phyloP scores from a whole-genome alignment of 92 coral and sea anemone genomes.

The Palythoa caribaeorum region DNA sequence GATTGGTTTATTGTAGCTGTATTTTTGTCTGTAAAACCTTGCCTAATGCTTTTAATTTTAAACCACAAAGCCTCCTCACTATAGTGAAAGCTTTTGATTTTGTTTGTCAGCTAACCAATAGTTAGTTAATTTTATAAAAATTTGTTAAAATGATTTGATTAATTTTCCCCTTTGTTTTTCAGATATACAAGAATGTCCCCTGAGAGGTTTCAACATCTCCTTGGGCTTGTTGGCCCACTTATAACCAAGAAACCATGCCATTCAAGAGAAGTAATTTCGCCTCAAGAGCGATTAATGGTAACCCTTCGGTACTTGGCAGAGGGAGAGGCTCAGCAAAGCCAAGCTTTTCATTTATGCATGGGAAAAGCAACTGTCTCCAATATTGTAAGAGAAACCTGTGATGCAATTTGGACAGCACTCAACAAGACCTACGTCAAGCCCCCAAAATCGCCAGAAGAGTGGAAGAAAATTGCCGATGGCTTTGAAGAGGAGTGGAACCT shows the following conservation, averaged over 20 bases:
- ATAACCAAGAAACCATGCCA: no score
- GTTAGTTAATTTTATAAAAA: no score
- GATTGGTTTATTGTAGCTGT: background rate
- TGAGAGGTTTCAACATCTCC: no score
- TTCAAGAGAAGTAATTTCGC: no score
- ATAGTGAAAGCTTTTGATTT: no score
- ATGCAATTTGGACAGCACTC: constrained; percentile 33
- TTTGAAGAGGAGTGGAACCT: constrained; percentile 23
- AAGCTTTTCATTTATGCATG: background rate
- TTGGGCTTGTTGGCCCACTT: no score
- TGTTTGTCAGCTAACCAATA: no score
- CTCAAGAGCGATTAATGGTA: no score
- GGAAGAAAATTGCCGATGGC: constrained; percentile 40
- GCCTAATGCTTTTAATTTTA: background rate
- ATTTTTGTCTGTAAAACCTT: background rate
- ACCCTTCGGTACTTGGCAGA: background rate
- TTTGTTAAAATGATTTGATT: no score
- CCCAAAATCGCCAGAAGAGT: constrained; percentile 38
- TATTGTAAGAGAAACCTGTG: background rate
- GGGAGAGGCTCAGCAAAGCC: background rate
- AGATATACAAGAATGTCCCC: no score
- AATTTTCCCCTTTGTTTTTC: no score
- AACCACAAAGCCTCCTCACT: background rate
- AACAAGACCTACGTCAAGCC: constrained; percentile 31
- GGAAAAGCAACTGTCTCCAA: background rate